phyloP scores from a whole-genome alignment of 1,140 invertebrate genomes.

The Anthonomus grandis region DNA sequence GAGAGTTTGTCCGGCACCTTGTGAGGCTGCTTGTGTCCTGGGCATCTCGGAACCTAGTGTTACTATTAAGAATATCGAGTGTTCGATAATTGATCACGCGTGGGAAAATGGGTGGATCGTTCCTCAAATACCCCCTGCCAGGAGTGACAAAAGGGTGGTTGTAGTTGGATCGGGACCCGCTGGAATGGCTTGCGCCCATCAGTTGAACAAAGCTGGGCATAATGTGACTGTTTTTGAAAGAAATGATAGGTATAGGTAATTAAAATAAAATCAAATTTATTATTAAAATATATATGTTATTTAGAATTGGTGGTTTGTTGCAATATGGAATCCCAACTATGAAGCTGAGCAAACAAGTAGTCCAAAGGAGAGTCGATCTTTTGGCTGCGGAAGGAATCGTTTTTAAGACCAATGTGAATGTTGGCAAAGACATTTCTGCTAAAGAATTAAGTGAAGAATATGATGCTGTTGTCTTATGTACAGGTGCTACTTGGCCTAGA shows the following conservation, averaged over 20 bases:
- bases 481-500: slow-evolving; percentile 94
- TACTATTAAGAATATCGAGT: slow-evolving; percentile 99
- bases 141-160: slow-evolving; percentile 85
- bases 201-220: slow-evolving; percentile 83
- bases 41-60: slow-evolving; percentile 95
- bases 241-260: slow-evolving; percentile 69
- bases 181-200: slow-evolving; percentile 94
- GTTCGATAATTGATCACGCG: slow-evolving; percentile 97
- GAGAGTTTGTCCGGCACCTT: slow-evolving; percentile 96
- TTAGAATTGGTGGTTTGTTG: slow-evolving; percentile 60
- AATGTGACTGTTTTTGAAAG: slow-evolving; percentile 93
- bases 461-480: slow-evolving; percentile 86
- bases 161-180: slow-evolving; percentile 95
- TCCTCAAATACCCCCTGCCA: slow-evolving; percentile 64
- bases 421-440: slow-evolving; percentile 87
- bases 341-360: slow-evolving; percentile 92
- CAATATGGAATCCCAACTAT: slow-evolving; percentile 98
- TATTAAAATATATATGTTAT: background rate
- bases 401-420: slow-evolving; percentile 86
- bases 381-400: slow-evolving; percentile 86
- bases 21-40: slow-evolving; percentile 96
- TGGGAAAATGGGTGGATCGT: slow-evolving; percentile 96
- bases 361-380: slow-evolving; percentile 84
- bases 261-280: slow-evolving; percentile 2
- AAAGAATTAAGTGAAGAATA: slow-evolving; percentile 64